Evolutionary conservation across 2,888 invertebrate genomes (phyloP).

Genomic region (Caenorhabditis zanzibari): DNA sequence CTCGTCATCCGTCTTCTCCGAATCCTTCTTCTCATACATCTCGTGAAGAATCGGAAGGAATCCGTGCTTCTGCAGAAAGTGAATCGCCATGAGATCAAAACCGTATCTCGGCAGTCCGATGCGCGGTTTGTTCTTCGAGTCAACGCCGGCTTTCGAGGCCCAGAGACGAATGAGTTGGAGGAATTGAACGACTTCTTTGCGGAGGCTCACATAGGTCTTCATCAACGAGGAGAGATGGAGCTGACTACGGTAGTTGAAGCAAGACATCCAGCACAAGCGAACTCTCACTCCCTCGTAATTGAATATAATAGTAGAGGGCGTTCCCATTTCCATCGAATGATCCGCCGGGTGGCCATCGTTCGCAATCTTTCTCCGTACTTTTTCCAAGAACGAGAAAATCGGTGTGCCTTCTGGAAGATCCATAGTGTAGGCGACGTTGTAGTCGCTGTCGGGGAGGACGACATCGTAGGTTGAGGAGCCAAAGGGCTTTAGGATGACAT

Average conservation of each 20-base stretch:
- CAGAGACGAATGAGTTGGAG: constrained; percentile 83
- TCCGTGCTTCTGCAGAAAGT: constrained; percentile 85
- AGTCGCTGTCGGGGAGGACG: constrained; percentile 39
- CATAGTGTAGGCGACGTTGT: constrained; percentile 50
- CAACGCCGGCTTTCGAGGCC: constrained; percentile 82
- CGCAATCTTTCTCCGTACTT: constrained; percentile 25
- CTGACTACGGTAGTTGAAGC: constrained; percentile 16
- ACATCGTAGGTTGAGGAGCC: constrained; percentile 52
- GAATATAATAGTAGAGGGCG: constrained; percentile 25
- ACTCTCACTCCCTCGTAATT: constrained; percentile 27
- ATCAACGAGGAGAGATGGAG: constrained; percentile 35
- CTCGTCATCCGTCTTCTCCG: neutral
- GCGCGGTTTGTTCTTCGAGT: constrained; percentile 84
- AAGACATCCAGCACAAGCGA: constrained; percentile 27
- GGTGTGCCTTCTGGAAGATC: neutral
- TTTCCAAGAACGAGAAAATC: constrained; percentile 32
- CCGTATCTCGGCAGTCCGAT: constrained; percentile 85
- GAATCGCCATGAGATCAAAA: constrained; percentile 85
- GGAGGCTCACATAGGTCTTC: constrained; percentile 42
- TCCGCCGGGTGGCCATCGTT: constrained; percentile 41
- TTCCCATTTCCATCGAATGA: constrained; percentile 43
- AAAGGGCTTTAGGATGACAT: constrained; percentile 29
- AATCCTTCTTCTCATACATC: constrained; percentile 15
- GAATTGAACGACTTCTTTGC: constrained; percentile 77
- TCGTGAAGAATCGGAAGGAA: constrained; percentile 85